Evolutionary conservation across 2,797 vertebrate genomes (phyloP).

Genomic region (Chromis chromis): DNA sequence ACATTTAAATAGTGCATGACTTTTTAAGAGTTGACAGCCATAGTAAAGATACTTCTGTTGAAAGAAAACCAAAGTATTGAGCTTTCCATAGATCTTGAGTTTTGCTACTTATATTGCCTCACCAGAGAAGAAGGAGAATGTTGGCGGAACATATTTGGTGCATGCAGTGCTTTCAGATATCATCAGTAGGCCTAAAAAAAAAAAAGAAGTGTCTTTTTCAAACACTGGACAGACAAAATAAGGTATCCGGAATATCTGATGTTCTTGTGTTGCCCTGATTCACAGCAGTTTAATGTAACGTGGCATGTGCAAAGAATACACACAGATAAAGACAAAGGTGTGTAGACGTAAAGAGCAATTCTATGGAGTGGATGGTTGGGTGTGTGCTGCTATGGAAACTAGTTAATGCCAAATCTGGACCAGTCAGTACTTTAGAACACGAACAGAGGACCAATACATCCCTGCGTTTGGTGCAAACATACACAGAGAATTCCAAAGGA

Average conservation of each 20-base stretch:
- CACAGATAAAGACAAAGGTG: conserved; percentile 2
- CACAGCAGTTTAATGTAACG: conserved; percentile 21
- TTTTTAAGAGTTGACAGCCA: conserved; percentile 76
- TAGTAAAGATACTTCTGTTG: conserved; percentile 61
- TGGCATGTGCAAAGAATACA: conserved; percentile 11
- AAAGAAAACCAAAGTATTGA: conserved; percentile 80
- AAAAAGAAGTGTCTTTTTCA: conserved; percentile 27
- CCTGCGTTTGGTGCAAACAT: conserved; percentile 11
- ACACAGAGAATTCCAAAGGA: conserved; percentile 6
- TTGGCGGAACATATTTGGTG: conserved; percentile 21
- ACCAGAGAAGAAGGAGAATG: conserved; percentile 11
- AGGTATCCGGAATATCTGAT: conserved; percentile 6
- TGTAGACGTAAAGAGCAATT: conserved; percentile 15
- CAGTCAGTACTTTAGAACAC: conserved; percentile 14
- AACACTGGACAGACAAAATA: conserved; percentile 5
- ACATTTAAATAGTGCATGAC: conserved; percentile 67
- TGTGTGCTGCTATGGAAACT: conserved; percentile 37
- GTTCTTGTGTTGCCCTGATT: conserved; percentile 14
- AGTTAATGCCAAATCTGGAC: conserved; percentile 67
- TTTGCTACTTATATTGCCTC: conserved; percentile 56
- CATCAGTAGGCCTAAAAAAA: conserved; percentile 23
- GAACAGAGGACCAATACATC: not conserved
- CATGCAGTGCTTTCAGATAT: not conserved
- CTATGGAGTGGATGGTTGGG: not conserved
- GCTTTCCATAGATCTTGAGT: conserved; percentile 49